A percentile compares a stretch with the other conserved stretches of the same genome.
Evolutionary conservation across 2,888 invertebrate species (phyloP).

Genomic region (Ecliptopera silaceata): DNA sequence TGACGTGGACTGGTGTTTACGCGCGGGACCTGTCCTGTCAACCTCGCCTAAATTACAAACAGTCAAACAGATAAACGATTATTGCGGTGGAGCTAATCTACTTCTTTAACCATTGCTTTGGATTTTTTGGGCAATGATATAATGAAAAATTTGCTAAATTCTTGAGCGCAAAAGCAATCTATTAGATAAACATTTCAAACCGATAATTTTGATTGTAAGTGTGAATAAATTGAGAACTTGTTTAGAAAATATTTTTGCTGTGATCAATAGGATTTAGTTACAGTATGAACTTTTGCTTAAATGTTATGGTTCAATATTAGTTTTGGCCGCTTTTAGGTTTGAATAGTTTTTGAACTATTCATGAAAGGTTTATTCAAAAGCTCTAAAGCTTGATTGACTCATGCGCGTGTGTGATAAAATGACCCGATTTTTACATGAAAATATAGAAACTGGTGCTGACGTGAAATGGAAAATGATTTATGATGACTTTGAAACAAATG

Average conservation of each 20-base stretch:
- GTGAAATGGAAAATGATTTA: slow-evolving; percentile 1
- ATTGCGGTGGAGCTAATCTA: slow-evolving; percentile 25
- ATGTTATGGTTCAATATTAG: slow-evolving; percentile 1
- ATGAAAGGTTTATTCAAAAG: slow-evolving; percentile 20
- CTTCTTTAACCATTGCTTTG: neutral
- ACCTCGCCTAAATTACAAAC: slow-evolving; percentile 56
- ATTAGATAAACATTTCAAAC: too few relatives aligned
- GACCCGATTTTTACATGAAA: slow-evolving; percentile 10
- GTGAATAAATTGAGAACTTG: too few relatives aligned
- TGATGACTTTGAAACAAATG: too few relatives aligned
- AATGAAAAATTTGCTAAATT: neutral
- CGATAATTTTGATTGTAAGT: too few relatives aligned
- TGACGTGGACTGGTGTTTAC: slow-evolving; percentile 45
- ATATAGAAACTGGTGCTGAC: slow-evolving; percentile 1
- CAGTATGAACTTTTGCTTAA: neutral
- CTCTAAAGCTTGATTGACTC: slow-evolving; percentile 12
- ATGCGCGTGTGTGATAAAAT: slow-evolving; percentile 18
- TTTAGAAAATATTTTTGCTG: too few relatives aligned
- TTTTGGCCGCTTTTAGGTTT: slow-evolving; percentile 11
- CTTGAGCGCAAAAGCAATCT: neutral
- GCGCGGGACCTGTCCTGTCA: slow-evolving; percentile 56
- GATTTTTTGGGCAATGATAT: too few relatives aligned
- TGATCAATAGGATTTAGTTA: too few relatives aligned
- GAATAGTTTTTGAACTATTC: slow-evolving; percentile 15
- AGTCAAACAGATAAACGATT: slow-evolving; percentile 50